Evolutionary conservation across 1,140 invertebrate genomes (phyloP).

Genomic region (Alviniconcha marisindica): DNA sequence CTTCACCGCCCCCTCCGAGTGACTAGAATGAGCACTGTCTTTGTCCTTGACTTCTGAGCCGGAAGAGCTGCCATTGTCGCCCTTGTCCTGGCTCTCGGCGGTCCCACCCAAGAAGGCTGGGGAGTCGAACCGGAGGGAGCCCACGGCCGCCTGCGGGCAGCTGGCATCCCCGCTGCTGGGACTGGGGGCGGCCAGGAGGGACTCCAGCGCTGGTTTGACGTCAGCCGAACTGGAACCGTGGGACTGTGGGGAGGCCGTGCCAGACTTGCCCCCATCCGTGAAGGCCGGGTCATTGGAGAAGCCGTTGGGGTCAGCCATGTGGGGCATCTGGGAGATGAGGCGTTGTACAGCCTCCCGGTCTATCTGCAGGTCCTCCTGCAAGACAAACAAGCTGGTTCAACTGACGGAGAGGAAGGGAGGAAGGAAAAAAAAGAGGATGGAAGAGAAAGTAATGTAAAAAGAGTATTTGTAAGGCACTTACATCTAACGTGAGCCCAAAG

Average conservation of each 20-base stretch:
- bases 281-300: not conserved
- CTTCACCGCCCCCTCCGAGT: not conserved
- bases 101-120: not conserved
- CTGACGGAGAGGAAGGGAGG: no score
- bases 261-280: constrained; percentile 30
- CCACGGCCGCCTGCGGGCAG: not conserved
- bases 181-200: constrained; percentile 15
- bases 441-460: no score
- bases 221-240: constrained; percentile 20
- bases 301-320: constrained; percentile 36
- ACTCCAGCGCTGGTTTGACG: constrained; percentile 6
- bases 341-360: constrained; percentile 61
- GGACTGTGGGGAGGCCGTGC: constrained; percentile 11
- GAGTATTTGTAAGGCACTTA: no score
- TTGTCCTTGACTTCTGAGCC: not conserved
- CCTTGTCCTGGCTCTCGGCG: not conserved
- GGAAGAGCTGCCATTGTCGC: not conserved
- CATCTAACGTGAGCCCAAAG: no score
- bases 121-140: not conserved
- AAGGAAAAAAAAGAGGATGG: no score
- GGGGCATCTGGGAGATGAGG: constrained; percentile 59
- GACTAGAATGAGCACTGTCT: not conserved
- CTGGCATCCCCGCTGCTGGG: not conserved
- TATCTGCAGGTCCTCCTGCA: constrained; percentile 55
- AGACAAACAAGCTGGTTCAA: not conserved